Evolutionary conservation across 2,797 vertebrate genomes (phyloP), one percentile per base, ranked within the genome.

Genomic region (Enteromius mattozi): DNA sequence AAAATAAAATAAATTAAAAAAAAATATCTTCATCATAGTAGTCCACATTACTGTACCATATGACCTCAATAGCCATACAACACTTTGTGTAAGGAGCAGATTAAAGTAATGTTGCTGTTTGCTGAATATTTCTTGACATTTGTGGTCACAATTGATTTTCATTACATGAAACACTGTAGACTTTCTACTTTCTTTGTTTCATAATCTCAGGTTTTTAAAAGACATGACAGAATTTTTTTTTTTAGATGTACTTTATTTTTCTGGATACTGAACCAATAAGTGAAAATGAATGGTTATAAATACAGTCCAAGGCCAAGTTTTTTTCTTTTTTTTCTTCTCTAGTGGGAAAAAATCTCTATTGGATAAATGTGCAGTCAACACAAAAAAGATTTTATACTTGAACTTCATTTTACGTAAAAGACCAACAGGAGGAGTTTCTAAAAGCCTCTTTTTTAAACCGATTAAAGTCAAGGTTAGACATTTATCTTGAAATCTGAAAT

Each of bases 391-490:
- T 69, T 4, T 49, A 27, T 56, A 30, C 10, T 27, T 19, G 9
- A 56, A 27, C n/a, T 40, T 81, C 16, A 6, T 49, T n/a, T 30
- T 16, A 16, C 7, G 5, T 8, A 77, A 24, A 27, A 80, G n/a
- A 66, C 35, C 19, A 71, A 40, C 17, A 9, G 37, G 24, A 33
- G 2, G 24, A 63, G 47, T 45, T 19, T 19, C 21, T 75, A 49
- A 63, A 82, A 74, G 56, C 40, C 27, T 47, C 13, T 49, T 19
- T 72, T 35, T 35, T 51, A 24, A 75, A 75, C 12, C 2, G 21
- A 27, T 13, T 49, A 6, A 37, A 75, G 33, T 82, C 59, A 74
- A 82, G 80, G 59, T 82, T 21, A 65, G 21, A 13, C 7, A 40
- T 77, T 37, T 59, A 33, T 17, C 27, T 33, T 65, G 14, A 30